Conservation (phyloP, 2,113 vertebrate genomes). For the Colius striatus region DNA sequence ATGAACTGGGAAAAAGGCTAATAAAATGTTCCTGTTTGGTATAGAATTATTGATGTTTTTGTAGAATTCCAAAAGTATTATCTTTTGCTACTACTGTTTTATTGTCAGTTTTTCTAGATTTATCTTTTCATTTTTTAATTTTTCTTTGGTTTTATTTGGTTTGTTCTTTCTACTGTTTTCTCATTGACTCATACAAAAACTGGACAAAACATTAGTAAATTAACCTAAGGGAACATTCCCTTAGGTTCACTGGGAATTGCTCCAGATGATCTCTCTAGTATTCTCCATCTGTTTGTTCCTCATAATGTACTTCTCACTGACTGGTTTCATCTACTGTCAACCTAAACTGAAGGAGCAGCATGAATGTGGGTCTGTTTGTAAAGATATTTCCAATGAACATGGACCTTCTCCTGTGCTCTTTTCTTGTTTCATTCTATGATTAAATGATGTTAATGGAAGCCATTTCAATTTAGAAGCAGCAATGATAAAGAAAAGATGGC, state of each 20-base stretch:
- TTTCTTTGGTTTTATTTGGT: rapidly evolving
- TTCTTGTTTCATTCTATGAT: not conserved
- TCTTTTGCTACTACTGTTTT: not conserved
- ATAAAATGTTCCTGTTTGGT: not conserved
- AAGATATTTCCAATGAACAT: not conserved
- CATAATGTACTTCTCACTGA: not conserved
- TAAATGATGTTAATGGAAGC: not conserved
- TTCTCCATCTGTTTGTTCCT: constrained; percentile 2
- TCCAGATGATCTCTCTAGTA: not conserved
- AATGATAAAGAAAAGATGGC: not conserved
- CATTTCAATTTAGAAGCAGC: not conserved
- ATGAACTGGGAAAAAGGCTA: not conserved
- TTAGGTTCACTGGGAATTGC: not conserved
- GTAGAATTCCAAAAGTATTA: not conserved
- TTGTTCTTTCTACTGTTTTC: not conserved
- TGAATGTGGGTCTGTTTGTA: not conserved
- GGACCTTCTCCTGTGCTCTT: not conserved
- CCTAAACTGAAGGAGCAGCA: not conserved
- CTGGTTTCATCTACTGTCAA: not conserved
- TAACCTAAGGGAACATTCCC: constrained; percentile 14
- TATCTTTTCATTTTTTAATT: too few species aligned
- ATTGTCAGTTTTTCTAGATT: not conserved
- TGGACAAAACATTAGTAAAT: not conserved
- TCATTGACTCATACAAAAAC: not conserved
- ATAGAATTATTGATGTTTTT: not conserved